These are phyloP conservation scores for Apoderus coryli DNA, from an alignment of 2,888 invertebrate genomes.

Conservation along the genomic window DNA sequence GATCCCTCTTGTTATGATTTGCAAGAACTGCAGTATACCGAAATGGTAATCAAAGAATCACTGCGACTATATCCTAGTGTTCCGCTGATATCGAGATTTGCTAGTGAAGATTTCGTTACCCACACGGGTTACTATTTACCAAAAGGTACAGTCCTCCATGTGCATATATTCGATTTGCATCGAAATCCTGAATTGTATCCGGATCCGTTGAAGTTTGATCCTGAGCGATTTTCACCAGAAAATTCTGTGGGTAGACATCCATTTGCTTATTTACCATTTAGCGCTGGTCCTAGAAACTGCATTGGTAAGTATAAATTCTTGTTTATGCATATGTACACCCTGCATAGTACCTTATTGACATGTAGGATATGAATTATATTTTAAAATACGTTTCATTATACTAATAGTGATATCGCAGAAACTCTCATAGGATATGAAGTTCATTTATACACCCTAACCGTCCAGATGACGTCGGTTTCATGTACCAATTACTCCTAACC, in stretches of 20 bases:
- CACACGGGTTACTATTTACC: slow-evolving; percentile 32
- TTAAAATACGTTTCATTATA: too few species aligned
- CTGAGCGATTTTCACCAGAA: slow-evolving; percentile 53
- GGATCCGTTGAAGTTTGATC: slow-evolving; percentile 49
- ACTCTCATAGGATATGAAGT: too few species aligned
- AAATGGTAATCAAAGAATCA: slow-evolving; percentile 28
- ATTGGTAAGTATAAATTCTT: slow-evolving; percentile 43
- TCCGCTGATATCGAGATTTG: slow-evolving; percentile 25
- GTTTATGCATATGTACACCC: too few species aligned
- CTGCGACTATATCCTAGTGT: slow-evolving; percentile 29
- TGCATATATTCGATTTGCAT: slow-evolving; percentile 48
- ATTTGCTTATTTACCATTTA: slow-evolving; percentile 48
- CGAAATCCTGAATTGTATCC: slow-evolving; percentile 45
- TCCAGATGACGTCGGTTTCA: too few species aligned
- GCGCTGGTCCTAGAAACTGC: too few species aligned
- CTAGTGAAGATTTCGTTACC: slow-evolving; percentile 20
- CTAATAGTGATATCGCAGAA: too few species aligned
- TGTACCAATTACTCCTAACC: too few species aligned
- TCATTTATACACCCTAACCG: too few species aligned
- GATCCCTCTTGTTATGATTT: slow-evolving; percentile 24
- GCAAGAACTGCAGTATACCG: slow-evolving; percentile 27
- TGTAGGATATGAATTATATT: too few species aligned
- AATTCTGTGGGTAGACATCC: slow-evolving; percentile 39
- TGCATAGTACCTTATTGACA: too few species aligned
- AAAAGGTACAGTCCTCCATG: slow-evolving; percentile 34